Base-by-base conservation (phyloP, 2,888 invertebrate species). In the Rugalucina vietnamica region DNA sequence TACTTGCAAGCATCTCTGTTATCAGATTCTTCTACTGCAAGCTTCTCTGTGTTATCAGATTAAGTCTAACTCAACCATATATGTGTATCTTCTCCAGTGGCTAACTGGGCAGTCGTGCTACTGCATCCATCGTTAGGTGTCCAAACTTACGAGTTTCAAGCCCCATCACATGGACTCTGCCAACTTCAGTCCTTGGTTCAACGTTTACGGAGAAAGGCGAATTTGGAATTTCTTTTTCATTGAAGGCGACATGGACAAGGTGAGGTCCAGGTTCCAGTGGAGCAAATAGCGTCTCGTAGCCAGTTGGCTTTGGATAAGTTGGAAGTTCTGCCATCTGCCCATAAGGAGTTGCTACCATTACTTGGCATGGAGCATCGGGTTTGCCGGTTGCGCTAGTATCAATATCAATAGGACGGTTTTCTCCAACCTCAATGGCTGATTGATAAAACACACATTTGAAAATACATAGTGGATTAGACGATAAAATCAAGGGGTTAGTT, bases 81-180 rank as follows among this genome's bases (percentile, higher is more conserved):
- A 57, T 57, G 29, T 57, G 29, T 27, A 27, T 27, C 24, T 57
- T 57, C 29, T 4, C 14, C 57, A 57, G 24, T 10, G 4, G 2
- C 57, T 57, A 57, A 29, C 29, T 57, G 18, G n/a, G n/a, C n/a
- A n/a, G n/a, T n/a, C n/a, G n/a, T n/a, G n/a, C n/a, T n/a, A n/a
- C n/a, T n/a, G 14, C 57, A 57, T 57, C 12, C 57, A 29, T 12
- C 34, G 32, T 34, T 10, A 21, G 57, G 10, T 10, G 29, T 49
- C 76, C n/a, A 24, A 69, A 97, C 97, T 97, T 96, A 98, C 98
- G 97, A 94, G 97, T 97, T 95, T 98, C 97, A 65, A 98, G 96
- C 91, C 98, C 98, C 90, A 97, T 97, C 60, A 98, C 97, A 95
- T 97, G 97, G 90, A 98, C 97, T 95, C 97, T 97, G 70, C 97